A percentile compares a stretch with the other conserved stretches of the same genome.
phyloP scores from a whole-genome alignment of 2,113 vertebrate genomes.

The Siniperca chuatsi region DNA sequence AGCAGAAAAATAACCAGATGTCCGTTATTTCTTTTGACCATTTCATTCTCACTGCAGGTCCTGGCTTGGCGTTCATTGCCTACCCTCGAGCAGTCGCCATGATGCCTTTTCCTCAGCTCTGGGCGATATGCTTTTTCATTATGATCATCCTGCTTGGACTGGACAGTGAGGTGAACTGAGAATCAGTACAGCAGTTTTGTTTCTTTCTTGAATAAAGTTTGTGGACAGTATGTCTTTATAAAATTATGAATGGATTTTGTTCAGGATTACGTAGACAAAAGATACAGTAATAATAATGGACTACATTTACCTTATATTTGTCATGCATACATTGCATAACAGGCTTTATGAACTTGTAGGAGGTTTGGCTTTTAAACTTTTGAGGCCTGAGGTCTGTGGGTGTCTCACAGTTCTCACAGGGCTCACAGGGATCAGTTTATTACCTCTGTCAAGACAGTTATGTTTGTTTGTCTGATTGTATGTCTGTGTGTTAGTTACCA shows the following conservation, averaged over 20 bases:
- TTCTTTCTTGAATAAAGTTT: neutral
- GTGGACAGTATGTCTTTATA: neutral
- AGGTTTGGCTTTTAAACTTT: neutral
- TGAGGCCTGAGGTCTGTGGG: neutral
- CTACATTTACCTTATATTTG: neutral
- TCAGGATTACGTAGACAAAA: neutral
- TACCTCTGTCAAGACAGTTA: neutral
- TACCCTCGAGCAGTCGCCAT: constrained; percentile 86
- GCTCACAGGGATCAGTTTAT: neutral
- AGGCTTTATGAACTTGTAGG: neutral
- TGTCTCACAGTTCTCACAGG: neutral
- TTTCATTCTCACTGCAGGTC: constrained; percentile 72
- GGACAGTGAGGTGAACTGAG: constrained; percentile 82
- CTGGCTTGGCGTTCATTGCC: constrained; percentile 86
- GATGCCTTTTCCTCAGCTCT: constrained; percentile 87
- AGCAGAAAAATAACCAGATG: neutral
- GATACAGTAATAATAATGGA: neutral
- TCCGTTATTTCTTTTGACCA: neutral
- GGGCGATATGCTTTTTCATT: constrained; percentile 85
- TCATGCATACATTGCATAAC: neutral
- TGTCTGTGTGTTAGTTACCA: neutral
- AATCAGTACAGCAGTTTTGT: neutral
- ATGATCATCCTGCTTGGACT: constrained; percentile 87
- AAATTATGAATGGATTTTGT: neutral
- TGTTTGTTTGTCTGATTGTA: neutral